These are phyloP conservation scores for Etia nguti DNA, from an alignment of 2,113 vertebrate genomes.

Conservation along the genomic window DNA sequence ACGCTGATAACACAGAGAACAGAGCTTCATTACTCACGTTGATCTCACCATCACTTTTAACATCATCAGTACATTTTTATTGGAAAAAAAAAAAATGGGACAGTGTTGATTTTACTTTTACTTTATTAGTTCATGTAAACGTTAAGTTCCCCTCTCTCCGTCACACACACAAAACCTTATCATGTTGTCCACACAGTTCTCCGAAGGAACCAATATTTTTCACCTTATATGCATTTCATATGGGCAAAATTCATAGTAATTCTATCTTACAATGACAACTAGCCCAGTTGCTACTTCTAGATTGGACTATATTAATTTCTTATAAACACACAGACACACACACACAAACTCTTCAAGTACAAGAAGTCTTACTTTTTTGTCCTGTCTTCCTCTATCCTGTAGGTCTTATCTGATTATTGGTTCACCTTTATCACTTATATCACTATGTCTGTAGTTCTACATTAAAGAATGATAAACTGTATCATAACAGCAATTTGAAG, in stretches of 20 bases:
- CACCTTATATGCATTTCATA: background rate
- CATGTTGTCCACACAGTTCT: background rate
- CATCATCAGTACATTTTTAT: background rate
- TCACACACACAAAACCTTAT: background rate
- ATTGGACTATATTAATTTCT: background rate
- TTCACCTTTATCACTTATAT: background rate
- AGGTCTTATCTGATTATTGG: background rate
- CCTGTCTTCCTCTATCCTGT: background rate
- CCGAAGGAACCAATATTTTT: background rate
- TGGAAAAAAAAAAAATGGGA: background rate
- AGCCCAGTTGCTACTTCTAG: background rate
- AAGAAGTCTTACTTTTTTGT: background rate
- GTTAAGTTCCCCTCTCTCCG: too few species aligned
- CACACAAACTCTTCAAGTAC: background rate
- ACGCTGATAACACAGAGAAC: slow-evolving; percentile 74
- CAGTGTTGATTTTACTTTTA: background rate
- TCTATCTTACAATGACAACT: background rate
- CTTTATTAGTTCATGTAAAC: background rate
- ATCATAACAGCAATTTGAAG: background rate
- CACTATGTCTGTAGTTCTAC: background rate
- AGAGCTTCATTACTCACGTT: background rate
- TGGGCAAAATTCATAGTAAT: background rate
- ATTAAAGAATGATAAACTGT: background rate
- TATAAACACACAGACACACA: background rate
- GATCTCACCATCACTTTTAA: background rate